phyloP scores from a whole-genome alignment of 2,888 invertebrate genomes.

The Sinhomidia bicolor region DNA sequence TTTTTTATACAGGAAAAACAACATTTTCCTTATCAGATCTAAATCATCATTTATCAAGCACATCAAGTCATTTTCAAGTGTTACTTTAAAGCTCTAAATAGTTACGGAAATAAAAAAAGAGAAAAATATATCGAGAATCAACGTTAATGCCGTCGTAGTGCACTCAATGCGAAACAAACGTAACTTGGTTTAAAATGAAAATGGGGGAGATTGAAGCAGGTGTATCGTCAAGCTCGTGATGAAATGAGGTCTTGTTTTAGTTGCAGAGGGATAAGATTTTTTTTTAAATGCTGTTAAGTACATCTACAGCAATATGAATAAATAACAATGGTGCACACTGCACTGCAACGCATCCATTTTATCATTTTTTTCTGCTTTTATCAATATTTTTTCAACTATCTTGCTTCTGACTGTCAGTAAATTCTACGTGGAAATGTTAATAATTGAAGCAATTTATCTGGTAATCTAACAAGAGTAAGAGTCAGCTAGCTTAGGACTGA shows the following conservation, averaged over 20 bases:
- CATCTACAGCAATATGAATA: background rate
- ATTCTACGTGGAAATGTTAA: too few relatives aligned
- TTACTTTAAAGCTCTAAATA: constrained; percentile 60
- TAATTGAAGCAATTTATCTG: too few relatives aligned
- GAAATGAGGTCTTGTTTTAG: constrained; percentile 32
- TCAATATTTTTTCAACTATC: too few relatives aligned
- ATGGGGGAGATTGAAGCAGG: constrained; percentile 24
- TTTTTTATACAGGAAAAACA: constrained; percentile 55
- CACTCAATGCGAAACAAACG: background rate
- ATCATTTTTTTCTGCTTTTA: background rate
- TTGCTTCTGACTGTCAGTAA: too few relatives aligned
- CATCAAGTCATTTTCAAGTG: constrained; percentile 65
- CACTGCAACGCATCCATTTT: too few relatives aligned
- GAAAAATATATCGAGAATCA: constrained; percentile 54
- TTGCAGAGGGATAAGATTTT: background rate
- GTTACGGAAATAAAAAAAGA: constrained; percentile 44
- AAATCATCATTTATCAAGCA: constrained; percentile 67
- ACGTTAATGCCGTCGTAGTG: constrained; percentile 22
- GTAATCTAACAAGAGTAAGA: too few relatives aligned
- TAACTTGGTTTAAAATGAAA: background rate
- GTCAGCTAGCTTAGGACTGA: too few relatives aligned
- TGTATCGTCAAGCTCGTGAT: constrained; percentile 46
- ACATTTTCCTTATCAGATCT: constrained; percentile 61
- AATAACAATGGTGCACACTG: too few relatives aligned
- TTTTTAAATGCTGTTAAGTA: background rate